Base-by-base conservation (phyloP, 2,888 invertebrate genomes). In the Oegoconia quadripuncta region DNA sequence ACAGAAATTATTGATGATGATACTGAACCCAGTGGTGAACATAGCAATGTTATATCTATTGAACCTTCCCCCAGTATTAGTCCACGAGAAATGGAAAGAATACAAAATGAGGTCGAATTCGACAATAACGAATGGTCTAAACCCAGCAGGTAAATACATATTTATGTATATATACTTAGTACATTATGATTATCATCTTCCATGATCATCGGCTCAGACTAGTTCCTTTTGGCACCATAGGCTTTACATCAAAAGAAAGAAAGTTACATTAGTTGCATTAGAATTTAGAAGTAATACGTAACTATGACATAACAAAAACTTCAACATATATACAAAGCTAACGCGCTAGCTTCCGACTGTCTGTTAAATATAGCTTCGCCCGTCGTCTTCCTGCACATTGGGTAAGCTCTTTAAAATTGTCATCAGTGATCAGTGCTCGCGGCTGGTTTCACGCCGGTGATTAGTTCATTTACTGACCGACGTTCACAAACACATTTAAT, bases 341-440 rank as follows among this genome's bases (percentile, higher is more conserved):
- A 76, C 80, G 77, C 73, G 80, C 75, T 74, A 72, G 79, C 77
- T 78, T 79, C 74, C 78, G 69, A 67, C 74, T 66, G 71, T 66
- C 62, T 67, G 83, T 64, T 87, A 87, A 83, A 83, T 84, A 81
- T 87, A 87, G 87, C 72, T 58, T 68, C 56, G 68, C 59, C 55
- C 70, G 68, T 71, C 64, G 74, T 73, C 76, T 81, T 84, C 77
- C 79, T 84, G 79, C 69, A 80, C 81, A 76, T 75, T 74, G 74
- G 61, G 74, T 76, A 74, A 78, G 78, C 78, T 84, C 78, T 84
- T 81, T 78, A 81, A 79, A 86, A 83, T 81, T 84, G 84, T 86
- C 84, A 80, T 75, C 79, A 72, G 74, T 74, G 77, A 77, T 75
- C 84, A 78, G 78, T 76, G 83, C 79, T 82, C 87, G 83, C 83